phyloP scores from a whole-genome alignment of 2,888 invertebrate genomes.

The Phasia obesa region DNA sequence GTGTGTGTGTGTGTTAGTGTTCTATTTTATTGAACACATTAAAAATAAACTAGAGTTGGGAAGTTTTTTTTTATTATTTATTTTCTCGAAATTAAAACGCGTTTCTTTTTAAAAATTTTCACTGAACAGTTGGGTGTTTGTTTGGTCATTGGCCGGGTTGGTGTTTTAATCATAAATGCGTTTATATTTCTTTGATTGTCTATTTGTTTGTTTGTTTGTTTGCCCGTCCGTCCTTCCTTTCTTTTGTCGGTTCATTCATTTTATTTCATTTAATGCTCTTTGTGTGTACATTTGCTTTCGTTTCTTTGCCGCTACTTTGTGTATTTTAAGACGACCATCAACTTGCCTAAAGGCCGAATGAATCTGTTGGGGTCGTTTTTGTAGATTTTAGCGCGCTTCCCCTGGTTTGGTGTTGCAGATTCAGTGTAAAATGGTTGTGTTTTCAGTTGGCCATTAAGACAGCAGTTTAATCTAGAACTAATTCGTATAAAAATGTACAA shows the following conservation, averaged over 20 bases:
- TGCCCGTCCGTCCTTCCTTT: constrained; percentile 9
- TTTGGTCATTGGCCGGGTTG: constrained; percentile 19
- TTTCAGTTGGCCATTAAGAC: constrained; percentile 47
- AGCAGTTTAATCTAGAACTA: constrained; percentile 34
- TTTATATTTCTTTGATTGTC: constrained; percentile 40
- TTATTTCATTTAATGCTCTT: constrained; percentile 28
- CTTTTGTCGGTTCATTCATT: constrained; percentile 33
- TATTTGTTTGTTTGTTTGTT: constrained; percentile 54
- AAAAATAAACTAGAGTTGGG: constrained; percentile 49
- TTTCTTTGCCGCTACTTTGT: constrained; percentile 56
- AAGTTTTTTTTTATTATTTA: constrained; percentile 38
- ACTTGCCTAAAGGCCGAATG: constrained; percentile 64
- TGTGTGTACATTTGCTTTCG: constrained; percentile 28
- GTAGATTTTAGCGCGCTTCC: constrained; percentile 19
- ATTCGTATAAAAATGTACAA: constrained; percentile 1
- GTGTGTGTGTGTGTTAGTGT: background rate
- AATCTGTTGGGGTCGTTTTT: constrained; percentile 48
- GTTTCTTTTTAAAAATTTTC: constrained; percentile 32
- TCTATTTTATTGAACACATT: constrained; percentile 41
- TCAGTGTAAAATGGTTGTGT: constrained; percentile 26
- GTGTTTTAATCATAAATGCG: constrained; percentile 52
- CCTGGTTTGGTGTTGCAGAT: background rate
- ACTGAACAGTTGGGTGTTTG: constrained; percentile 33
- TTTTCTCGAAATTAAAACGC: constrained; percentile 26
- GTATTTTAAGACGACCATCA: constrained; percentile 65